Percentiles rank a stretch among this genome's conserved stretches.
Conservation (phyloP, 2,888 invertebrate species). For the Branchinecta sandiegonensis region DNA sequence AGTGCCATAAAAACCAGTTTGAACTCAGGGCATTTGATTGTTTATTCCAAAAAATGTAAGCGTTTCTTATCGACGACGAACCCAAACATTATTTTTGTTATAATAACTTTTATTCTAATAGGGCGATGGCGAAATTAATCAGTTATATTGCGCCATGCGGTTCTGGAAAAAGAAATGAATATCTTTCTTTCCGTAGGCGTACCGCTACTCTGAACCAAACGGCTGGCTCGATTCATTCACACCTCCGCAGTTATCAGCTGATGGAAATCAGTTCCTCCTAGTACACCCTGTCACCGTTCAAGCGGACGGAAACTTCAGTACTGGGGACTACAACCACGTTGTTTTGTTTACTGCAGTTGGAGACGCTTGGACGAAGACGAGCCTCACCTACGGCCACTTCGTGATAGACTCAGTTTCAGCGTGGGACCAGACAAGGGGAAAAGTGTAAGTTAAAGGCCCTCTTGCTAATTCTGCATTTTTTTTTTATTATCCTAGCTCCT, state of each 20-base stretch:
- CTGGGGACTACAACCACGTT: constrained; percentile 36
- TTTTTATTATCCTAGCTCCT: too few species aligned
- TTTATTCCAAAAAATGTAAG: too few species aligned
- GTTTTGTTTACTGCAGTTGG: constrained; percentile 26
- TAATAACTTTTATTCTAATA: not conserved
- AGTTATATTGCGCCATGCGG: too few species aligned
- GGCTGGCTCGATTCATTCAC: constrained; percentile 71
- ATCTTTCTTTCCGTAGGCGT: constrained; percentile 28
- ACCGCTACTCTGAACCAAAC: constrained; percentile 41
- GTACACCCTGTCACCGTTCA: constrained; percentile 51
- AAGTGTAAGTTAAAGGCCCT: constrained; percentile 44
- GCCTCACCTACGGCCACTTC: constrained; percentile 48
- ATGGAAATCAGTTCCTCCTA: constrained; percentile 53
- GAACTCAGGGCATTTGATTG: too few species aligned
- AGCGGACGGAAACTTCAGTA: constrained; percentile 32
- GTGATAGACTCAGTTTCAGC: constrained; percentile 47
- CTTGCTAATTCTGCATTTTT: too few species aligned
- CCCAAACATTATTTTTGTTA: constrained; percentile 8
- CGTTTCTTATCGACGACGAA: too few species aligned
- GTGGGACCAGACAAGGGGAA: constrained; percentile 50
- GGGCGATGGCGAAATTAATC: not conserved
- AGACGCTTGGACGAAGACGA: constrained; percentile 31
- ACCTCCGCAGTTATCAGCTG: constrained; percentile 50
- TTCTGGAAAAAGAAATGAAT: too few species aligned
- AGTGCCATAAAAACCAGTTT: too few species aligned